These are phyloP conservation scores for Acinonyx jubatus DNA, from an alignment of 2,113 vertebrate genomes.

Conservation along the genomic window DNA sequence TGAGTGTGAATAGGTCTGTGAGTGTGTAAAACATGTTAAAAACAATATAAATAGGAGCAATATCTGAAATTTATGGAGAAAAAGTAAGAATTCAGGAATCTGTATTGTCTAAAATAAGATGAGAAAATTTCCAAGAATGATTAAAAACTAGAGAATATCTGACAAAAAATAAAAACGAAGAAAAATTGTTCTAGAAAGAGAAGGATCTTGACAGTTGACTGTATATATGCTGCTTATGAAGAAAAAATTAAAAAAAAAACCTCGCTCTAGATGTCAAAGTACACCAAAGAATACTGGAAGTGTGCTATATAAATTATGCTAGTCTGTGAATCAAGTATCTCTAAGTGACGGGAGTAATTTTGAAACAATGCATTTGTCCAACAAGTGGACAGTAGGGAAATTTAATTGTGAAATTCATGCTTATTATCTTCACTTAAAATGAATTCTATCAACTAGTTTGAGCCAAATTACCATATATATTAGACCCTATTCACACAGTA, in stretches of 20 bases:
- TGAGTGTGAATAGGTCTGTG: background rate
- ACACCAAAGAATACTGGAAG: background rate
- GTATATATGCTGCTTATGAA: background rate
- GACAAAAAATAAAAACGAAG: background rate
- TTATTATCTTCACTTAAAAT: conserved; percentile 39
- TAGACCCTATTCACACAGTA: background rate
- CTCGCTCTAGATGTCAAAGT: background rate
- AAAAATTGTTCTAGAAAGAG: background rate
- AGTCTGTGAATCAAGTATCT: background rate
- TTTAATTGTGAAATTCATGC: conserved; percentile 41
- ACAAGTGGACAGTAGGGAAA: background rate
- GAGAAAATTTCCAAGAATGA: background rate
- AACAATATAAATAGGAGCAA: accelerated
- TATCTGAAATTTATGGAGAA: background rate
- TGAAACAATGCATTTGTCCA: conserved; percentile 47
- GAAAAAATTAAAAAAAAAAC: background rate
- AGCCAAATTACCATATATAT: conserved; percentile 45
- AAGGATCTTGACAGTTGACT: background rate
- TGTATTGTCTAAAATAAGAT: background rate
- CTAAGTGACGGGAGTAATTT: conserved; percentile 33
- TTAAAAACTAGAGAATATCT: background rate
- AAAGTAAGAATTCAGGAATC: background rate
- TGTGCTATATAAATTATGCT: background rate
- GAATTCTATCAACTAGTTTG: conserved; percentile 39
- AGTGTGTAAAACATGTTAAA: background rate